Evolutionary conservation across 1,140 invertebrate species (phyloP).

Genomic region (Drosophila nikananu): DNA sequence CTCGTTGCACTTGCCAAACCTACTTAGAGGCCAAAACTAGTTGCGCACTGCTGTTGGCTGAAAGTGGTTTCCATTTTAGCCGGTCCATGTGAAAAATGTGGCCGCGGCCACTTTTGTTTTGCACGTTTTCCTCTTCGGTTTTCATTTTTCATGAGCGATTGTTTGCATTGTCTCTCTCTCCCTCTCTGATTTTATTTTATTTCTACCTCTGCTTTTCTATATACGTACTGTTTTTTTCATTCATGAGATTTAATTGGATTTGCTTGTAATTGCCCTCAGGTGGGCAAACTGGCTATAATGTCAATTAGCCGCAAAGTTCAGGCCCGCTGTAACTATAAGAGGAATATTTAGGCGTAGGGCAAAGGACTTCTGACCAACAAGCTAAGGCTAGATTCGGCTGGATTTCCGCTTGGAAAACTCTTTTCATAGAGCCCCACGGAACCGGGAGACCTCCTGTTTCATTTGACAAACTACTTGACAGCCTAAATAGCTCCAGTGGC

Average conservation of each 20-base stretch:
- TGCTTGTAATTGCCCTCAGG: slow-evolving; percentile 48
- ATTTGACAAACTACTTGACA: slow-evolving; percentile 38
- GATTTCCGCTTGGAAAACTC: not conserved
- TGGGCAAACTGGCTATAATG: slow-evolving; percentile 29
- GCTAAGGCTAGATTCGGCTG: not conserved
- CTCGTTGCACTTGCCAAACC: slow-evolving; percentile 64
- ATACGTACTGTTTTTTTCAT: slow-evolving; percentile 38
- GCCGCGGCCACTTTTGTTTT: slow-evolving; percentile 28
- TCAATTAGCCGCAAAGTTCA: slow-evolving; percentile 19
- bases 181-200: slow-evolving; percentile 17
- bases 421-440: not conserved
- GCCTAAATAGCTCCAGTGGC: slow-evolving; percentile 36
- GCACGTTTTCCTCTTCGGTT: slow-evolving; percentile 23
- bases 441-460: not conserved
- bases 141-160: slow-evolving; percentile 34
- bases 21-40: slow-evolving; percentile 52
- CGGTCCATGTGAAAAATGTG: slow-evolving; percentile 20
- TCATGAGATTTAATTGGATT: slow-evolving; percentile 60
- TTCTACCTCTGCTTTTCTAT: slow-evolving; percentile 14
- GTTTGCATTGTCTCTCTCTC: slow-evolving; percentile 10
- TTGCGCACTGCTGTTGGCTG: slow-evolving; percentile 33
- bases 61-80: slow-evolving; percentile 43
- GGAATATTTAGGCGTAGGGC: not conserved
- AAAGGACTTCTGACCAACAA: not conserved
- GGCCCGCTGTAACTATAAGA: not conserved